Evolutionary conservation across 2,888 invertebrate species (phyloP).

Genomic region (Lagria hirta): DNA sequence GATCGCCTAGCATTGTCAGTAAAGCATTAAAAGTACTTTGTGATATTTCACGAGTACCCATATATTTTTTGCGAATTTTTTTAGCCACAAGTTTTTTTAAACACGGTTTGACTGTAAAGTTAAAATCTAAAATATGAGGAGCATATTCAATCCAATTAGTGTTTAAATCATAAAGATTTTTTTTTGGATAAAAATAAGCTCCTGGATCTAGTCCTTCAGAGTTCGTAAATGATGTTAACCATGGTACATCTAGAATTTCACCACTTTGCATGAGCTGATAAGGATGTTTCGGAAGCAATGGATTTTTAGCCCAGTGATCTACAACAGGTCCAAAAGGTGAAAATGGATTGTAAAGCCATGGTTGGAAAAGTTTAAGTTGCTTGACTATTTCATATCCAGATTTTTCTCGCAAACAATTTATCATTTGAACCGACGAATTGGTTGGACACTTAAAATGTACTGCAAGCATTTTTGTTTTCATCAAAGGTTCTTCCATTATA

Average conservation of each 20-base stretch:
- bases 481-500: constrained; percentile 59
- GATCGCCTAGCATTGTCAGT: constrained; percentile 3
- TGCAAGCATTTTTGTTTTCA: constrained; percentile 65
- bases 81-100: constrained; percentile 2
- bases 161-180: constrained; percentile 5
- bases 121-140: constrained; percentile 9
- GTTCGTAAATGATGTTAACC: constrained; percentile 67
- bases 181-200: constrained; percentile 7
- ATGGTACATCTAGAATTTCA: constrained; percentile 64
- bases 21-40: constrained; percentile 5
- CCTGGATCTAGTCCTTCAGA: constrained; percentile 75
- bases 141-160: constrained; percentile 5
- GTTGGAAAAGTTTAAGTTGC: constrained; percentile 60
- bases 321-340: constrained; percentile 73
- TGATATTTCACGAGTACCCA: constrained; percentile 2
- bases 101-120: constrained; percentile 1
- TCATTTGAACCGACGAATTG: constrained; percentile 54
- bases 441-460: constrained; percentile 65
- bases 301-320: constrained; percentile 58
- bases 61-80: constrained; percentile 6
- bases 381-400: constrained; percentile 64
- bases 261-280: constrained; percentile 62
- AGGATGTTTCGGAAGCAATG: constrained; percentile 69
- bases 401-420: constrained; percentile 63
- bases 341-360: constrained; percentile 68